Evolutionary conservation across 2,797 vertebrate genomes (phyloP).

Genomic region (Arnoldichthys spilopterus): DNA sequence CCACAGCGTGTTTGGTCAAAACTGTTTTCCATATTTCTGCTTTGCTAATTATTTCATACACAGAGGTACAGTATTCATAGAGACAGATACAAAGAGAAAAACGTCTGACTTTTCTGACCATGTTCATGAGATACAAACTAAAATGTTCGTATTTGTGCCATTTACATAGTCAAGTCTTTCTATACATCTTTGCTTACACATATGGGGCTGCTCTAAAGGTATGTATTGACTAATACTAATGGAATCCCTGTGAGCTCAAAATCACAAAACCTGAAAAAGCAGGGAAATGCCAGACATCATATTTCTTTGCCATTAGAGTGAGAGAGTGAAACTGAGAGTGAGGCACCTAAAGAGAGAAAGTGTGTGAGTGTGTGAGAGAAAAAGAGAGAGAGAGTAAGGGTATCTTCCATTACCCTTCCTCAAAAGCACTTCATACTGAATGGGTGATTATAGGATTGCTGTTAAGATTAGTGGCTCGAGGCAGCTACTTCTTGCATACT

Average conservation of each 20-base stretch:
- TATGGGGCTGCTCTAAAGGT: not conserved
- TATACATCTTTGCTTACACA: slow-evolving; percentile 17
- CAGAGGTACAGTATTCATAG: too few relatives aligned
- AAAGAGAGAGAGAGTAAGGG: slow-evolving; percentile 49
- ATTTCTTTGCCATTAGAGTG: not conserved
- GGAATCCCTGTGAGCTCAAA: not conserved
- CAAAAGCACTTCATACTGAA: slow-evolving; percentile 63
- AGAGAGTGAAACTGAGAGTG: slow-evolving; percentile 41
- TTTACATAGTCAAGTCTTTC: not conserved
- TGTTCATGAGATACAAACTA: too few relatives aligned
- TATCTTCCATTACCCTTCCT: slow-evolving; percentile 68
- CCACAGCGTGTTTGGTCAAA: not conserved
- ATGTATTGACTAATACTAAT: slow-evolving; percentile 30
- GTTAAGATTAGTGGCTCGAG: slow-evolving; percentile 75
- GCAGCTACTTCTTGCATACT: slow-evolving; percentile 73
- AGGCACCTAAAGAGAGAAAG: slow-evolving; percentile 6
- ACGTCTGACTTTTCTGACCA: too few relatives aligned
- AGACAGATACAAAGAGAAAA: too few relatives aligned
- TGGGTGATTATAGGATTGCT: slow-evolving; percentile 69
- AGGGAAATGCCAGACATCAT: slow-evolving; percentile 32
- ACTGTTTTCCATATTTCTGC: too few relatives aligned
- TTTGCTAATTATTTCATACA: too few relatives aligned
- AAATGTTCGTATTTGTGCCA: too few relatives aligned
- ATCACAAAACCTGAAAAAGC: slow-evolving; percentile 14
- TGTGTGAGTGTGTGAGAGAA: slow-evolving; percentile 5